Base-by-base conservation (phyloP, 2,797 vertebrate genomes). In the Xerus rutilus region DNA sequence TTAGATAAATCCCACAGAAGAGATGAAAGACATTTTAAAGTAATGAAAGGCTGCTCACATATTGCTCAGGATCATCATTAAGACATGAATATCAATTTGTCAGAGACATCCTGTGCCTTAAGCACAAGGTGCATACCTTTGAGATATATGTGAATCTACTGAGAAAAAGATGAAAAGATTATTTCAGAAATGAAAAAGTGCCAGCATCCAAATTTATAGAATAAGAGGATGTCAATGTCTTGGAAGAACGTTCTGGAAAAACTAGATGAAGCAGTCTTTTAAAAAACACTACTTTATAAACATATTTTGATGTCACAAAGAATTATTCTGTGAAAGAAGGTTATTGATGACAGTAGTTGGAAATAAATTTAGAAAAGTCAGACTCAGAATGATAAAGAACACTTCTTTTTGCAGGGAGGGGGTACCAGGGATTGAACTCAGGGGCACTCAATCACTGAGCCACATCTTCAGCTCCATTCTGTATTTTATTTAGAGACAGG, bases 81-180 rank as follows among this genome's bases (percentile, higher is more conserved):
- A 73, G 45, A 65, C 43, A 73, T 30, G 83, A 85, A 91, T 89
- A 78, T 74, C 73, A 97, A 79, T 94, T 82, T 89, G 54, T 95
- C 23, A 89, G 69, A 88, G 62, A 73, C 43, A 88, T 78, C 17
- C 17, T 74, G 9, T 64, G 10, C 52, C 62, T 94, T 69, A 49
- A 91, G 45, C 73, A 89, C 28, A 91, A 32, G 5, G 35, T 47
- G 4, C 7, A 89, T 85, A 45, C 28, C 72, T 49, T 78, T 88
- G 47, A 82, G 23, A 54, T 78, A 21, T 23, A 25, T 25, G 21
- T 28, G 43, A 64, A 73, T 94, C 69, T 93, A 23, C 28, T 21
- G 64, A 94, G 35, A 88, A 95, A 76, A 92, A 77, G 9, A 93
- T 82, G 49, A 91, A 90, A 90, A 76, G 3, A 17, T 35, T 4